These are phyloP conservation scores for Sebastes schlegelii DNA, from an alignment of 2,113 vertebrate species.

Conservation along the genomic window DNA sequence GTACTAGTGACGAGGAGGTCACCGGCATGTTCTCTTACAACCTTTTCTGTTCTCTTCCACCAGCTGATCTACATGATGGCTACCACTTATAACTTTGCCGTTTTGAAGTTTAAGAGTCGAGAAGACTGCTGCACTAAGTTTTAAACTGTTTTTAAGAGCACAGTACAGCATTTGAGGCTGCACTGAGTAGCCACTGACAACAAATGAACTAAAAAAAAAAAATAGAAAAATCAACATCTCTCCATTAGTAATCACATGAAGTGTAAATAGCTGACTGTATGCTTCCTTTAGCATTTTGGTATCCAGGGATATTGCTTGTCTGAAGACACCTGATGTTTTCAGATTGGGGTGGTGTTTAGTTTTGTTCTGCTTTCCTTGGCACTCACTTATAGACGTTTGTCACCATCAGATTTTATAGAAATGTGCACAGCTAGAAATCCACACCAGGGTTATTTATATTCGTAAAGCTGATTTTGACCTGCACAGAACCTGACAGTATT, in stretches of 20 bases:
- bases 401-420: slow-evolving; percentile 39
- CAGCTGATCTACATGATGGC: slow-evolving; percentile 99
- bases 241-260: slow-evolving; percentile 60
- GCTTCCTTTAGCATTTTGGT: slow-evolving; percentile 83
- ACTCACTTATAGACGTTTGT: slow-evolving; percentile 53
- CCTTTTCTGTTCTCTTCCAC: slow-evolving; percentile 97
- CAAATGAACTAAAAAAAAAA: slow-evolving; percentile 85
- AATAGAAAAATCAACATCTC: slow-evolving; percentile 77
- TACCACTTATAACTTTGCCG: slow-evolving; percentile 99
- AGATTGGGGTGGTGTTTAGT: slow-evolving; percentile 57
- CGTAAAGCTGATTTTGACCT: slow-evolving; percentile 24
- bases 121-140: slow-evolving; percentile 99
- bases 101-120: slow-evolving; percentile 99
- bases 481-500: slow-evolving; percentile 32
- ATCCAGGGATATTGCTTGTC: slow-evolving; percentile 68
- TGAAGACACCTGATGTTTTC: slow-evolving; percentile 60
- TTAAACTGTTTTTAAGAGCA: slow-evolving; percentile 87
- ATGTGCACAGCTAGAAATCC: slow-evolving; percentile 56
- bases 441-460: slow-evolving; percentile 71
- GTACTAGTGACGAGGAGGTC: slow-evolving; percentile 39
- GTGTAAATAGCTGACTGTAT: slow-evolving; percentile 94
- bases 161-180: slow-evolving; percentile 79
- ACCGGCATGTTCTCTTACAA: slow-evolving; percentile 85
- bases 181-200: slow-evolving; percentile 89
- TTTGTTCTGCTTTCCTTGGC: slow-evolving; percentile 63